phyloP scores from a whole-genome alignment of 2,113 vertebrate species.

The Pogonocichla stellata region DNA sequence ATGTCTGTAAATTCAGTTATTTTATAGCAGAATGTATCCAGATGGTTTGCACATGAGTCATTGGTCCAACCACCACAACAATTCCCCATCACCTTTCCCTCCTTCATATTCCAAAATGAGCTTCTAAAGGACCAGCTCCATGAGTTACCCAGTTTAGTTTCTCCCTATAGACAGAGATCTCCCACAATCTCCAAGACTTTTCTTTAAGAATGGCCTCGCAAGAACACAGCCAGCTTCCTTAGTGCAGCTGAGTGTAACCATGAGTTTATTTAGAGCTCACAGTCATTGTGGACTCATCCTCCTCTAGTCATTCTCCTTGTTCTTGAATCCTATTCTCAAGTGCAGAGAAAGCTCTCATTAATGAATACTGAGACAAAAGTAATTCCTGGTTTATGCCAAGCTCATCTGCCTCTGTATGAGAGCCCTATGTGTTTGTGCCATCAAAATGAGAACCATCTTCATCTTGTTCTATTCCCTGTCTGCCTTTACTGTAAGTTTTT shows the following conservation, averaged over 20 bases:
- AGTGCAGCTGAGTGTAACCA: background rate
- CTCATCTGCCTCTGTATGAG: background rate
- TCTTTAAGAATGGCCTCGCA: background rate
- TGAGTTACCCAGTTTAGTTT: background rate
- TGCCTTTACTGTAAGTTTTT: background rate
- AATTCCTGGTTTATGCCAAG: background rate
- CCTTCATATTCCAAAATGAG: background rate
- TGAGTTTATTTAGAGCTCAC: background rate
- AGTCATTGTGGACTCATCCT: background rate
- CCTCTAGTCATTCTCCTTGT: background rate
- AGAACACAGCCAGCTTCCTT: background rate
- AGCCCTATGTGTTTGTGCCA: rapidly evolving
- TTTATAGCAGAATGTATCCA: background rate
- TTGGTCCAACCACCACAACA: background rate
- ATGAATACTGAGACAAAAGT: background rate
- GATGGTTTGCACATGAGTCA: background rate
- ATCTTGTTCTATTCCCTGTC: background rate
- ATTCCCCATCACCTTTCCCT: background rate
- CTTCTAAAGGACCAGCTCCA: background rate
- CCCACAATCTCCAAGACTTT: rapidly evolving
- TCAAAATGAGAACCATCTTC: background rate
- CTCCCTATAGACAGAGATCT: background rate
- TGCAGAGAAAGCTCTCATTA: background rate
- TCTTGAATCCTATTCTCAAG: background rate
- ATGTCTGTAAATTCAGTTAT: background rate